Conservation (phyloP, 1,140 invertebrate genomes). For the Sminthurinus signatus region DNA sequence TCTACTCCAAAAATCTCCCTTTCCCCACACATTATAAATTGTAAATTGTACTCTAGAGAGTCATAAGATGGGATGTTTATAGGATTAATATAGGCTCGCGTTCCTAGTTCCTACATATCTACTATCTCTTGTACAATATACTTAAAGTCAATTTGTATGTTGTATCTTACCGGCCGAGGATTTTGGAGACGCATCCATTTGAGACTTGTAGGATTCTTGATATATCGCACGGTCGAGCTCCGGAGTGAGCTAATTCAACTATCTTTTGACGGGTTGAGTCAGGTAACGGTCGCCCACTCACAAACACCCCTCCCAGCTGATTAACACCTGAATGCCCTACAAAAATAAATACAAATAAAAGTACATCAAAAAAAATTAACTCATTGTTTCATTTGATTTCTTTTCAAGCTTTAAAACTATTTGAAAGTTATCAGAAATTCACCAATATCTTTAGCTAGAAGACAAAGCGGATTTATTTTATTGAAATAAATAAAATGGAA, state of each 20-base stretch:
- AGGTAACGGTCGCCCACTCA: slow-evolving; percentile 91
- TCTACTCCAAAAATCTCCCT: too few species aligned
- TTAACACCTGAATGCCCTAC: slow-evolving; percentile 93
- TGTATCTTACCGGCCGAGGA: slow-evolving; percentile 61
- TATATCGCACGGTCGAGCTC: slow-evolving; percentile 90
- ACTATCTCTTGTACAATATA: too few species aligned
- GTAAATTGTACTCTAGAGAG: too few species aligned
- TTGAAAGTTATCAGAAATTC: not conserved
- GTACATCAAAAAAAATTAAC: too few species aligned
- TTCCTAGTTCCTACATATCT: too few species aligned
- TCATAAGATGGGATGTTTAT: too few species aligned
- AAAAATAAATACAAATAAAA: not conserved
- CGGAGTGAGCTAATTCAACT: slow-evolving; percentile 87
- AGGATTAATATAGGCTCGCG: too few species aligned
- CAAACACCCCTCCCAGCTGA: slow-evolving; percentile 96
- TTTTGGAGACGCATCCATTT: slow-evolving; percentile 85
- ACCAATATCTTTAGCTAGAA: not conserved
- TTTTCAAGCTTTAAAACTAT: not conserved
- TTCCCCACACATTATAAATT: too few species aligned
- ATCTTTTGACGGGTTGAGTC: slow-evolving; percentile 92
- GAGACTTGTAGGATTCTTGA: slow-evolving; percentile 85
- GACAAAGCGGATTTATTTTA: too few species aligned
- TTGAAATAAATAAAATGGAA: too few species aligned
- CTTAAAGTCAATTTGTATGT: too few species aligned
- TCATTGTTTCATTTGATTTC: not conserved